Evolutionary conservation across 2,888 invertebrate genomes (phyloP), one percentile per base, ranked within the genome.

Genomic region (Macrophya annulata): DNA sequence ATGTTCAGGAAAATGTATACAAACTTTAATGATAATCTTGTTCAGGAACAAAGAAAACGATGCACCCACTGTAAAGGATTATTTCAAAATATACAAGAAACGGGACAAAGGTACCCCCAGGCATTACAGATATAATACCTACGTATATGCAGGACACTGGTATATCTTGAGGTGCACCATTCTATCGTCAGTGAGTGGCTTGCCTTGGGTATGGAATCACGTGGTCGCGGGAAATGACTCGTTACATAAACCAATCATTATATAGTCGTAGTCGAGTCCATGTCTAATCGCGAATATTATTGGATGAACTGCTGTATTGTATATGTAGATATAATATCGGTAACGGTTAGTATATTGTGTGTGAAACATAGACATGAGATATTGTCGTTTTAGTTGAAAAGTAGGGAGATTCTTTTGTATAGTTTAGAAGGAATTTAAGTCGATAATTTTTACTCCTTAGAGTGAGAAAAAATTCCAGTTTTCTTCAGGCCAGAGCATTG

Each of bases 241-340:
- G 93, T 93, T 92, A 93, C 91, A 92, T 92, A 93, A 93, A 92
- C 91, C 90, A 91, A 92, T 90, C 89, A 93, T 92, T 92, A 92
- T 90, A 90, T 65, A 87, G 86, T 86, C 59, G 74, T 79, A 48
- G 83, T 84, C 77, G 86, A 71, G 12, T 45, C 12, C 89, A 88
- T 87, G 88, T 90, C 87, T 87, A 87, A 89, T 89, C 88, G 72
- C 45, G 45, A 74, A 74, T 74, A 43, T 45, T 68, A 68, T 68
- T 68, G 1, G 68, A 68, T 37, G 37, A 37, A 68, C 37, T 37
- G 17, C 17, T 12, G 10, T 37, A 37, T 21, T 9, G 25, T 31
- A 25, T 3, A 62, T 48, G 4, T 6, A 55, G n/a, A 25, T 31
- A n/a, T 6, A n/a, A 3, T 62, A 10, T 12, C 10, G 31, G 31